Conservation (phyloP, 2,113 vertebrate genomes). For the Epinephelus moara region DNA sequence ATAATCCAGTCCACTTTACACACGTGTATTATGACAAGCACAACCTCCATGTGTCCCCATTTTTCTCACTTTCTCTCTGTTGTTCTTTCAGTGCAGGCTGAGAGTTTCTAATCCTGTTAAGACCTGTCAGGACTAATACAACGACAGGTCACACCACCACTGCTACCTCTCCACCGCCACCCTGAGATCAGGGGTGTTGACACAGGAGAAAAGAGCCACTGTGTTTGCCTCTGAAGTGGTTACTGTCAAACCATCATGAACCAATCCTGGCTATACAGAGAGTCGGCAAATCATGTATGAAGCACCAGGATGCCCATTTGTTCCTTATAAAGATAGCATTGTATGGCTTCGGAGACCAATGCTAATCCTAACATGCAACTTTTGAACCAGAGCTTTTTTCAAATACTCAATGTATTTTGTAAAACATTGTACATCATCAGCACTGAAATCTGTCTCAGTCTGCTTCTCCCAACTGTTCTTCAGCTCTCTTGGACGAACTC, state of each 20-base stretch:
- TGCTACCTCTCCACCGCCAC: slow-evolving; percentile 27
- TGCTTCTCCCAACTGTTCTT: too few species aligned
- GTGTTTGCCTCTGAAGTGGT: slow-evolving; percentile 62
- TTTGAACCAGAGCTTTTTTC: background rate
- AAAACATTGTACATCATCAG: too few species aligned
- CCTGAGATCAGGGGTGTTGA: slow-evolving; percentile 61
- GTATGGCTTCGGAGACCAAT: background rate
- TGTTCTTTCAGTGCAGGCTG: slow-evolving; percentile 50
- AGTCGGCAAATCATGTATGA: background rate
- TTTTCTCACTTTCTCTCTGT: slow-evolving; percentile 39
- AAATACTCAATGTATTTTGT: too few species aligned
- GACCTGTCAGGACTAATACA: slow-evolving; percentile 77
- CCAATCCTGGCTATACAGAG: slow-evolving; percentile 27
- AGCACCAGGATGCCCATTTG: slow-evolving; percentile 16
- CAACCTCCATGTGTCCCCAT: slow-evolving; percentile 42
- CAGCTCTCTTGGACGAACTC: too few species aligned
- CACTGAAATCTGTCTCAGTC: too few species aligned
- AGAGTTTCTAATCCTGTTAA: slow-evolving; percentile 75
- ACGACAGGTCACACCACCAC: slow-evolving; percentile 62
- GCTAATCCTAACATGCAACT: background rate
- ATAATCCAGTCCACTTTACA: slow-evolving; percentile 53
- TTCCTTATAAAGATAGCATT: background rate
- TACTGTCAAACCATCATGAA: slow-evolving; percentile 50
- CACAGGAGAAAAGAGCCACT: slow-evolving; percentile 49
- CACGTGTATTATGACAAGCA: slow-evolving; percentile 63